Conservation (phyloP, 2,797 vertebrate species). For the Ctenosaura bakeri region DNA sequence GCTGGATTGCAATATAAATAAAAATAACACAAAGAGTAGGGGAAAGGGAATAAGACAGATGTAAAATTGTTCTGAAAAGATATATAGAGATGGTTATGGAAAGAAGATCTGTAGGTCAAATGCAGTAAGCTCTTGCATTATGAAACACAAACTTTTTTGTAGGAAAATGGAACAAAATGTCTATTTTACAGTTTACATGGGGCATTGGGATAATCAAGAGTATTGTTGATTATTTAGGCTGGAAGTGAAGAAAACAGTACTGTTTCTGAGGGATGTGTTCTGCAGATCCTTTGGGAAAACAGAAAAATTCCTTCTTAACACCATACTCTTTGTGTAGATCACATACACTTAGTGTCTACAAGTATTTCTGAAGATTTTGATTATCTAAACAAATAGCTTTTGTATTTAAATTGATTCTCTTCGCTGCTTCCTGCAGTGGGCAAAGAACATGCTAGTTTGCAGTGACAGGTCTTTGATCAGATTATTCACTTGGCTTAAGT, state of each 20-base stretch:
- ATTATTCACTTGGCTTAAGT: constrained; percentile 58
- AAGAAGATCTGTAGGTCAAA: not conserved
- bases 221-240: not conserved
- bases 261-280: constrained; percentile 50
- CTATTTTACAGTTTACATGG: not conserved
- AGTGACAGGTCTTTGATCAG: constrained; percentile 59
- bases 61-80: not conserved
- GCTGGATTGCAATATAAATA: not conserved
- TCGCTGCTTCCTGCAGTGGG: constrained; percentile 57
- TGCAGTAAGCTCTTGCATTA: not conserved
- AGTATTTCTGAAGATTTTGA: constrained; percentile 39
- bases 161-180: constrained; percentile 22
- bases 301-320: constrained; percentile 12
- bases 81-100: not conserved
- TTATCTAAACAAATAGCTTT: constrained; percentile 56
- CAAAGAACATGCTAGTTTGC: constrained; percentile 58
- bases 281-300: not conserved
- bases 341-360: not conserved
- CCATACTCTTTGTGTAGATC: constrained; percentile 52
- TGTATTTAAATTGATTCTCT: constrained; percentile 50
- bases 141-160: not conserved
- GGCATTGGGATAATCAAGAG: constrained; percentile 24
- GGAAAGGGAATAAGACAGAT: not conserved
- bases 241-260: constrained; percentile 56
- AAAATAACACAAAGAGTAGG: not conserved